Base-by-base conservation (phyloP, 2,113 vertebrate genomes). In the Pomatostomus ruficeps region DNA sequence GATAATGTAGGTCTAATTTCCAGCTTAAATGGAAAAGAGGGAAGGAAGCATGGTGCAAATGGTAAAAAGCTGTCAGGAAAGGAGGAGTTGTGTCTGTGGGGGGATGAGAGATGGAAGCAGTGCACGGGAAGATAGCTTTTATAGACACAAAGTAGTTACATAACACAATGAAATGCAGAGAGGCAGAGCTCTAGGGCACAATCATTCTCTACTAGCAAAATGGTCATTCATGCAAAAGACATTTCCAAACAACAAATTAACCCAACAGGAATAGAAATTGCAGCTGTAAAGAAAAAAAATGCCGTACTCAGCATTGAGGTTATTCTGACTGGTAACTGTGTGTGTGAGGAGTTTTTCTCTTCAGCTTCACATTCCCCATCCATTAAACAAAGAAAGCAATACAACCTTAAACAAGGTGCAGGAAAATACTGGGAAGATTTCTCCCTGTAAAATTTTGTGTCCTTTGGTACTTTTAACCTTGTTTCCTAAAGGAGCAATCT, bases 161-260 rank as follows among this genome's bases (percentile, higher is more conserved):
- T 97, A 97, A 97, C 29, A 36, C 91, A 93, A 96, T 48, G 88
- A 96, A 93, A 97, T 87, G 57, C 65, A 85, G 88, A 65, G 63
- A 83, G 87, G 85, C 96, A 97, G 95, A 89, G 85, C 95, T 95
- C 45, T 38, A 17, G 90, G 97, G 94, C 59, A 91, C 83, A 91
- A 54, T 94, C 91, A 91, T 73, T 91, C 71, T 95, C 42, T 92
- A 82, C 93, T 92, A 91, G 68, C 77, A 94, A 82, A 79, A 88
- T 93, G 89, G 89, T 96, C 71, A 0, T 95, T 84, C 96, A 74
- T 70, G 89, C 74, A 91, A 93, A 94, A 89, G 96, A 74, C 62
- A 55, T 74, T 89, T 67, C 38, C 52, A 84, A 83, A 96, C 91
- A 63, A 76, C 61, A 68, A 79, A 94, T 81, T 79, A 86, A 77